A percentile compares a stretch with the other conserved stretches of the same genome.
phyloP scores from a whole-genome alignment of 2,888 invertebrate species.

The Ceramica pisi region DNA sequence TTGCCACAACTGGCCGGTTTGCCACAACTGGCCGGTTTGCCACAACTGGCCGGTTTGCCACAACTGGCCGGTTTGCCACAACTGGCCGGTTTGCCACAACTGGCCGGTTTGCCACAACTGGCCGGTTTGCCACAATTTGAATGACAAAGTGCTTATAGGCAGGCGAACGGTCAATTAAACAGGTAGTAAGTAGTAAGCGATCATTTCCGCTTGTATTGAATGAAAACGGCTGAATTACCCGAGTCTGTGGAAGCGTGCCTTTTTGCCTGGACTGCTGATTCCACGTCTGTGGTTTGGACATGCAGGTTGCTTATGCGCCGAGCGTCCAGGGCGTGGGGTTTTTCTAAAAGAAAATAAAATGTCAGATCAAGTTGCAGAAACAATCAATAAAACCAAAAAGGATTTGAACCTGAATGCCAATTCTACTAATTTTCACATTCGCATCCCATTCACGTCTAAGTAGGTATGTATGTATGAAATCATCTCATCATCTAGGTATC shows the following conservation, averaged over 20 bases:
- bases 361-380: not conserved
- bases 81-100: no score
- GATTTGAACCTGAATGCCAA: no score
- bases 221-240: conserved; percentile 68
- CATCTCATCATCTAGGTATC: no score
- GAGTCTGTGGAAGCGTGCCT: conserved; percentile 80
- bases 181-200: conserved; percentile 35
- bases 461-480: no score
- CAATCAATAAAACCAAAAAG: not conserved
- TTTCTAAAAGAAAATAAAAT: conserved; percentile 69
- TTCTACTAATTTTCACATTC: no score
- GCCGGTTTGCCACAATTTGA: conserved; percentile 9
- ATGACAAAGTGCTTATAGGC: conserved; percentile 45
- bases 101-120: no score
- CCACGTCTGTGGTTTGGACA: conserved; percentile 72
- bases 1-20: no score
- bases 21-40: no score
- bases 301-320: conserved; percentile 64
- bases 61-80: no score
- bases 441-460: no score
- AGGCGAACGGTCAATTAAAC: conserved; percentile 48
- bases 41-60: no score
- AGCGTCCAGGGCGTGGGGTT: conserved; percentile 67
- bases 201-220: conserved; percentile 36
- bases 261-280: conserved; percentile 73